These are phyloP conservation scores for Eretmocerus hayati DNA, from an alignment of 2,888 invertebrate genomes.

Conservation along the genomic window DNA sequence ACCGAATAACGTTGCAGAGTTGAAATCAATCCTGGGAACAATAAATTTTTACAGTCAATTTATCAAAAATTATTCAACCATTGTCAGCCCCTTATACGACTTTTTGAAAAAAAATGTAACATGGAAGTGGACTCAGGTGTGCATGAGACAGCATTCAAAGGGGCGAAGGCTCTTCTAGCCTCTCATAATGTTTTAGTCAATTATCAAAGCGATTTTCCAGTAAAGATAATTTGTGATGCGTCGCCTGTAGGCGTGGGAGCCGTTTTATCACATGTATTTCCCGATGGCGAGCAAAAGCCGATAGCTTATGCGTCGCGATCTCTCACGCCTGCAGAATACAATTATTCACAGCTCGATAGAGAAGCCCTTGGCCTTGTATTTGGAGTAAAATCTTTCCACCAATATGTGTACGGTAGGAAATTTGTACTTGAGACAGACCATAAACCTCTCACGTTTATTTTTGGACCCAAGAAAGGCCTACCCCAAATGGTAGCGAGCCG, in stretches of 20 bases:
- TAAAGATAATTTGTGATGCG: slow-evolving; percentile 15
- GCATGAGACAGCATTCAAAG: slow-evolving; percentile 13
- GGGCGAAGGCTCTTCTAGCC: slow-evolving; percentile 7
- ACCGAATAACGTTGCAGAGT: slow-evolving; percentile 24
- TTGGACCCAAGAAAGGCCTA: slow-evolving; percentile 25
- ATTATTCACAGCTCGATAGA: slow-evolving; percentile 24
- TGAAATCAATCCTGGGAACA: slow-evolving; percentile 29
- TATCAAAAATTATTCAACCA: slow-evolving; percentile 25
- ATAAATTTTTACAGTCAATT: slow-evolving; percentile 37
- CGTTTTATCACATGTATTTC: slow-evolving; percentile 18
- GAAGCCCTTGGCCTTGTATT: slow-evolving; percentile 25
- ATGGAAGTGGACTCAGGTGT: slow-evolving; percentile 18
- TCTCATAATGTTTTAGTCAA: slow-evolving; percentile 12
- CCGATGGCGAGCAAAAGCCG: slow-evolving; percentile 9
- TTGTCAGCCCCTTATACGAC: slow-evolving; percentile 28
- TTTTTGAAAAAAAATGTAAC: slow-evolving; percentile 25
- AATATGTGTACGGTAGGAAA: slow-evolving; percentile 23
- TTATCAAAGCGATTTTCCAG: slow-evolving; percentile 13
- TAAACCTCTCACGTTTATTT: slow-evolving; percentile 31
- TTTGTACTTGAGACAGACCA: slow-evolving; percentile 38
- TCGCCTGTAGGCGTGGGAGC: slow-evolving; percentile 16
- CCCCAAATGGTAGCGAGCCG: slow-evolving; percentile 29
- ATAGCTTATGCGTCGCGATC: slow-evolving; percentile 22
- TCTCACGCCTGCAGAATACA: slow-evolving; percentile 15
- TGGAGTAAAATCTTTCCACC: slow-evolving; percentile 25